Base-by-base conservation (phyloP, 1,140 invertebrate genomes). In the Bradynema listronoti region DNA sequence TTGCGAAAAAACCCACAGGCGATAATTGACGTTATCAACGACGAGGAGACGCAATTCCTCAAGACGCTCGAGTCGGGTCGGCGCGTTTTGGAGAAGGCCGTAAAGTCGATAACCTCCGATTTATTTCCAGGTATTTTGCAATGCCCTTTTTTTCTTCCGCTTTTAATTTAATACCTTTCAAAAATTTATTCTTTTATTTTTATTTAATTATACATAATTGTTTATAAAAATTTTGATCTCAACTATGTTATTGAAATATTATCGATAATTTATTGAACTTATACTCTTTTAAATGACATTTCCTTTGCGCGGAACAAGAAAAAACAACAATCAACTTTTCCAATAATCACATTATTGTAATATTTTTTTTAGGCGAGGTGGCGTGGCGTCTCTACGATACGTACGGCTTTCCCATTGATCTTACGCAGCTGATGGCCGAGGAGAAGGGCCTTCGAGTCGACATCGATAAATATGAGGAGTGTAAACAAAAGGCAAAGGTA, bases 361-460 rank as follows among this genome's bases (percentile, higher is more conserved):
- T 75, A 61, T 53, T 66, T 56, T 66, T 79, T 65, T 72, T 78
- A 56, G 86, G 94, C 58, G 90, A 97, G 79, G 85, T 98, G 61
- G 93, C 92, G 1, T 99, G 94, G 94, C 83, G 90, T 45, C 81
- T 99, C 36, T 98, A 98, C 79, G 94, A 99, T 78, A 99, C 94
- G 1, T 98, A 97, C 79, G 95, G 94, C 14, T 99, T 98, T 78
- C 94, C 95, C 3, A 85, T 97, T 56, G 95, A 98, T 83, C 83
- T 99, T 33, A 99, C 95, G 0, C 86, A 89, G 69, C 81, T 99
- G 1, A 99, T 99, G 92, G 87, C 87, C 45, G 93, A 98, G 83
- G 95, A 99, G 81, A 90, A 88, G 78, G 88, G 87, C 7, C 79
- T 98, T 0, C 79, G 79, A 46, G 86, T 98, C 61, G 89, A 99